Base-by-base conservation (phyloP, 2,888 invertebrate genomes). In the Merodon equestris region DNA sequence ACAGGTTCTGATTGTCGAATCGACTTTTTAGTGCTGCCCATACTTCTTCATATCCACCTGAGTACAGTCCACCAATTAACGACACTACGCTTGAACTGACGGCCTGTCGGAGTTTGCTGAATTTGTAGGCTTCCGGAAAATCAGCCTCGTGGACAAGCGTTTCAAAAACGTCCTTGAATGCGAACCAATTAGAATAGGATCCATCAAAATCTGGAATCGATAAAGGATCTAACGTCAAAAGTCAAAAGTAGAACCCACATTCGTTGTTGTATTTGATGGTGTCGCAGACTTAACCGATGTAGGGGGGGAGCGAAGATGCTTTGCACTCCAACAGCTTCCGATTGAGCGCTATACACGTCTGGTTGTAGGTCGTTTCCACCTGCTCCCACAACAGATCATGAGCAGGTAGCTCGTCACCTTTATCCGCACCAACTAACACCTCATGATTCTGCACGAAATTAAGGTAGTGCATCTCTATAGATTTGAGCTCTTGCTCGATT, bases 1-100 rank as follows among this genome's bases (percentile, higher is more conserved):
- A 47, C 14, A 58, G 68, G 34, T 45, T 63, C n/a, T 10, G 34
- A 36, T 66, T 79, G 40, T 70, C 70, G 9, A 60, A 79, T 0
- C 79, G 54, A 12, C 53, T 51, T 45, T 60, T 70, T 10, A 68
- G 34, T 9, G 60, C 64, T 17, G 60, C 34, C 70, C 73, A 73
- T 5, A 81, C 73, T 13, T 73, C 70, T 9, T 64, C 17, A 51
- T 70, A 74, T 0, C 68, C 63, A 5, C 79, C 63, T 1, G 68
- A 66, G 14, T 77, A 76, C 0, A 76, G 40, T 1, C 66, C 60
- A 47, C 63, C 61, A 38, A 77, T 36, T 38, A 79, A 63, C n/a
- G 64, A 54, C 9, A 73, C 72, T 1, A 2, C 48, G 9, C 14
- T 47, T 13, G 71, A 57, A n/a, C 58, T 57, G 12, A 58, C 36